Evolutionary conservation across 2,113 vertebrate species (phyloP).

Genomic region (Thamnaconus septentrionalis): DNA sequence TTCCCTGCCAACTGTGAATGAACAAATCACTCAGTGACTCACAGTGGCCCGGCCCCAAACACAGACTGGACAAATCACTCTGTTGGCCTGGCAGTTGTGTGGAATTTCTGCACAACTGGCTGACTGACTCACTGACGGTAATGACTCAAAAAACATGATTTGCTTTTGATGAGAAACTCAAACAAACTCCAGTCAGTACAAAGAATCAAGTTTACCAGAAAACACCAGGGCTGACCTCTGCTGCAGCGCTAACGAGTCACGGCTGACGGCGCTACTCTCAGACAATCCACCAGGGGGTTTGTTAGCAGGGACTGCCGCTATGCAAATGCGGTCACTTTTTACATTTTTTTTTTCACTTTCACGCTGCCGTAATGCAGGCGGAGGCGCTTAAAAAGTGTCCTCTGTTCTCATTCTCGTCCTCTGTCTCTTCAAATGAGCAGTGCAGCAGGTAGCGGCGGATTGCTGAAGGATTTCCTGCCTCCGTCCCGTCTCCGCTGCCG

Average conservation of each 20-base stretch:
- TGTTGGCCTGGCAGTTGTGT: no score
- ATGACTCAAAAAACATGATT: no score
- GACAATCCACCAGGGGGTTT: constrained; percentile 63
- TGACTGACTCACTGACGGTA: no score
- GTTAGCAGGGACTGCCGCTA: constrained; percentile 54
- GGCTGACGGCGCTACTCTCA: constrained; percentile 26
- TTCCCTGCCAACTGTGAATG: no score
- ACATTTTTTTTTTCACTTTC: background rate
- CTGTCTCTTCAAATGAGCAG: constrained; percentile 51
- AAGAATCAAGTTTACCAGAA: no score
- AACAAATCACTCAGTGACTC: no score
- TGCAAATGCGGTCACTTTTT: constrained; percentile 65
- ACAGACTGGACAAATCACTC: no score
- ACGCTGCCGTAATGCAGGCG: constrained; percentile 1
- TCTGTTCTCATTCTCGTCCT: constrained; percentile 42
- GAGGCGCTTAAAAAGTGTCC: background rate
- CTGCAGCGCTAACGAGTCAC: constrained; percentile 43
- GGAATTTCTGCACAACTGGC: no score
- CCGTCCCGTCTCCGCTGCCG: constrained; percentile 36
- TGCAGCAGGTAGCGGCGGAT: constrained; percentile 50
- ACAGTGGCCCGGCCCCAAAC: no score
- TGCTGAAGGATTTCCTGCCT: constrained; percentile 56
- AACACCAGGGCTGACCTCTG: constrained; percentile 39
- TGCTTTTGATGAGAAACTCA: no score
- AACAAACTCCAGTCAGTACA: no score